These are phyloP conservation scores for Plumapathes pennacea DNA, from an alignment of 92 coral and sea anemone species.

Conservation along the genomic window DNA sequence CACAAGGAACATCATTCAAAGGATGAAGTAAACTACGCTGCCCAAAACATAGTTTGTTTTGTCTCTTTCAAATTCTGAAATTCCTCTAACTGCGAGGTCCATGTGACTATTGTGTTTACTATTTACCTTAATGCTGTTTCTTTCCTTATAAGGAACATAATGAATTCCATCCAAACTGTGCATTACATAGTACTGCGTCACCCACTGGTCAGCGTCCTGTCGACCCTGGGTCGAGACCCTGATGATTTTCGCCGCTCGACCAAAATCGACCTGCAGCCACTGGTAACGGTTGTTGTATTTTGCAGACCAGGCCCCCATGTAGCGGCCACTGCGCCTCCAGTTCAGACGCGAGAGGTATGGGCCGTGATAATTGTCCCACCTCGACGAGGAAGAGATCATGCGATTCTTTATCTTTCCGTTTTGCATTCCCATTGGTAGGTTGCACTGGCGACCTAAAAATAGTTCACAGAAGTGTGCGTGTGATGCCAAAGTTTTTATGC, in stretches of 20 bases:
- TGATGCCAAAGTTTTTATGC: too few species aligned
- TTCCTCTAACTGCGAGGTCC: too few species aligned
- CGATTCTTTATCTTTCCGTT: slow-evolving; percentile 38
- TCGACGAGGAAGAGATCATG: slow-evolving; percentile 55
- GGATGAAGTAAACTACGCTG: too few species aligned
- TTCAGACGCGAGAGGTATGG: slow-evolving; percentile 43
- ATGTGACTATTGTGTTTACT: too few species aligned
- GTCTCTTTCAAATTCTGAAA: too few species aligned
- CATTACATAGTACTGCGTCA: slow-evolving; percentile 35
- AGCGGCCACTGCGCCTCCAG: slow-evolving; percentile 23
- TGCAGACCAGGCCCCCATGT: slow-evolving; percentile 62
- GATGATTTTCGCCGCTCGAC: slow-evolving; percentile 39
- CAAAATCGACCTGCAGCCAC: slow-evolving; percentile 51
- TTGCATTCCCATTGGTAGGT: slow-evolving; percentile 68
- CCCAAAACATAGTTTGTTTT: too few species aligned
- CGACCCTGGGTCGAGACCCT: slow-evolving; percentile 67
- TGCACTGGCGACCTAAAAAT: slow-evolving; percentile 60
- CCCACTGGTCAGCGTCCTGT: slow-evolving; percentile 60
- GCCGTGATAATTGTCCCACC: slow-evolving; percentile 28
- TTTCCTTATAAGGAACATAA: slow-evolving; percentile 47
- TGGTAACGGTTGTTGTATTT: slow-evolving; percentile 50
- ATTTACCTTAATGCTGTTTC: slow-evolving; percentile 48
- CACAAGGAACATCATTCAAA: too few species aligned
- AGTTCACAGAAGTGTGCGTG: too few species aligned
- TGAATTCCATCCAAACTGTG: slow-evolving; percentile 55